These are phyloP conservation scores for Coranthus polyacanthus DNA, from an alignment of 2,797 vertebrate genomes.

Conservation along the genomic window DNA sequence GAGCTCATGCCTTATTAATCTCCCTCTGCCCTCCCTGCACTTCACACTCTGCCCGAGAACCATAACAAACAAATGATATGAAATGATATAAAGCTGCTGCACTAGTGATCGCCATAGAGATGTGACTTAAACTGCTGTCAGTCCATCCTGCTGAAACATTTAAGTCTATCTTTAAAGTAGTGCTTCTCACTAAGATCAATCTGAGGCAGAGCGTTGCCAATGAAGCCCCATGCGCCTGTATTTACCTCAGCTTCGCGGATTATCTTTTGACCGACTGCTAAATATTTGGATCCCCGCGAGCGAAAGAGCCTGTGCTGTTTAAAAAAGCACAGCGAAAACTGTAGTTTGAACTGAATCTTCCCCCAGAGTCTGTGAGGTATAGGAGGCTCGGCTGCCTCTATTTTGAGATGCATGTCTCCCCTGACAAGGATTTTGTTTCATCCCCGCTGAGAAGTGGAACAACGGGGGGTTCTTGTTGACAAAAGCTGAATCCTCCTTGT, in stretches of 20 bases:
- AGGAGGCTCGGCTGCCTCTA: conserved; percentile 11
- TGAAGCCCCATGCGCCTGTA: neutral
- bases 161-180: too few species aligned
- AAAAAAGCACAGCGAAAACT: conserved; percentile 22
- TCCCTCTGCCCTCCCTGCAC: too few species aligned
- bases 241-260: conserved; percentile 25
- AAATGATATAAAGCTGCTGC: too few species aligned
- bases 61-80: too few species aligned
- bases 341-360: conserved; percentile 27
- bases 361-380: conserved; percentile 13
- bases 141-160: too few species aligned
- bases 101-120: too few species aligned
- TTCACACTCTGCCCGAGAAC: too few species aligned
- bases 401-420: conserved; percentile 21
- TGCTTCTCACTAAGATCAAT: conserved; percentile 3
- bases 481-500: conserved; percentile 29
- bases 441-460: conserved; percentile 33
- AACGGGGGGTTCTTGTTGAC: conserved; percentile 33
- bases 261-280: conserved; percentile 24
- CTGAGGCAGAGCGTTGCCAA: neutral
- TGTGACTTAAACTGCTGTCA: too few species aligned
- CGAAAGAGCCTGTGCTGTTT: neutral
- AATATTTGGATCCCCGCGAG: conserved; percentile 27
- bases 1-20: too few species aligned
- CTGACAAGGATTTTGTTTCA: conserved; percentile 38